phyloP scores from a whole-genome alignment of 2,888 invertebrate species.

The Ametastegia equiseti region DNA sequence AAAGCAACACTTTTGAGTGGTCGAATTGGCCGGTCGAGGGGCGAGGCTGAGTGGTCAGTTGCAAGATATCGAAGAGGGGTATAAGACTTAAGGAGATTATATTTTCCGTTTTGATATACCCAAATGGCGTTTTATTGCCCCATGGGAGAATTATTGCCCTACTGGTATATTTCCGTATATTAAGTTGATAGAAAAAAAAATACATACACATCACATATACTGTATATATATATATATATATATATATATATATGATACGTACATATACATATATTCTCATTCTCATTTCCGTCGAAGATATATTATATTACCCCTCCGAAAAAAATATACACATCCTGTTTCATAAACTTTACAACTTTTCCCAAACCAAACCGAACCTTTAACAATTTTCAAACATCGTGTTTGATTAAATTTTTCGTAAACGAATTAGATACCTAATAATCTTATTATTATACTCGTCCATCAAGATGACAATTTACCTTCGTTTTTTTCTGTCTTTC shows the following conservation, averaged over 20 bases:
- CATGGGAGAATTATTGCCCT: slow-evolving; percentile 32
- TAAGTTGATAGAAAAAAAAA: background rate
- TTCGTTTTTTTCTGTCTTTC: slow-evolving; percentile 51
- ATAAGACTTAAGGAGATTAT: slow-evolving; percentile 73
- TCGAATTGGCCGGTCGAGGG: slow-evolving; percentile 21
- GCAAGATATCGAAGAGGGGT: slow-evolving; percentile 67
- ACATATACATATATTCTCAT: background rate
- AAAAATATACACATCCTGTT: background rate
- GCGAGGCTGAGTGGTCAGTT: slow-evolving; percentile 64
- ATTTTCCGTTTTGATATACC: slow-evolving; percentile 70
- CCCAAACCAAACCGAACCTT: background rate
- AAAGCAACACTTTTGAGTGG: slow-evolving; percentile 68
- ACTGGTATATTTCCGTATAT: slow-evolving; percentile 26
- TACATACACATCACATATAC: background rate
- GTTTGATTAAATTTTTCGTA: slow-evolving; percentile 57
- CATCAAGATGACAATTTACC: background rate
- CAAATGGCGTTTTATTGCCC: slow-evolving; percentile 73
- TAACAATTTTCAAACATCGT: slow-evolving; percentile 60
- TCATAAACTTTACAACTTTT: background rate
- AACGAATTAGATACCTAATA: background rate
- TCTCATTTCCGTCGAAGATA: background rate
- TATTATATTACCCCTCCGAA: background rate
- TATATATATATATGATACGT: background rate
- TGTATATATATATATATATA: background rate
- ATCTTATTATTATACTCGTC: no score